Conservation (phyloP, 64 coral and sea anemone species). For the Platygyra sinensis region DNA sequence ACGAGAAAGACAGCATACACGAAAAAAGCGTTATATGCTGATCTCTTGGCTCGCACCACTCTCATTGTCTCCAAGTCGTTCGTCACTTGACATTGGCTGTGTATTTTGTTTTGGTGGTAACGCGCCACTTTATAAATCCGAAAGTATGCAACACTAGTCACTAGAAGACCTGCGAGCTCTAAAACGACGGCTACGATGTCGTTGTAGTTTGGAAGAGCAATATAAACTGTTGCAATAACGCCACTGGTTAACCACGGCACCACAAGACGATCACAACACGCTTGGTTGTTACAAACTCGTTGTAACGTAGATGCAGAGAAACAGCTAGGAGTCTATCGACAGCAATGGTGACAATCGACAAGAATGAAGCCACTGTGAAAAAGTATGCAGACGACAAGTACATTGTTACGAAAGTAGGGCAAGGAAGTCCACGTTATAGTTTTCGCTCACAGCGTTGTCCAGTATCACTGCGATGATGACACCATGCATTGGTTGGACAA, state of each 20-base stretch:
- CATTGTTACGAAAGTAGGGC: background rate
- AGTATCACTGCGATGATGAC: background rate
- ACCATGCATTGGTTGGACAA: slow-evolving; percentile 8
- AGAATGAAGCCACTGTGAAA: slow-evolving; percentile 29
- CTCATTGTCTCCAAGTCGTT: background rate
- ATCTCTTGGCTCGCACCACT: background rate
- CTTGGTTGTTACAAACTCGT: slow-evolving; percentile 37
- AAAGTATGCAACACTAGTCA: slow-evolving; percentile 13
- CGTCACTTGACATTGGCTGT: background rate
- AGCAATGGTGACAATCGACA: slow-evolving; percentile 28
- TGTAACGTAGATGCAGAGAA: slow-evolving; percentile 43
- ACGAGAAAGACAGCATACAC: background rate
- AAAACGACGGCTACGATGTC: background rate
- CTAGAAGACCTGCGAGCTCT: background rate
- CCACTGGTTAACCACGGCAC: slow-evolving; percentile 9
- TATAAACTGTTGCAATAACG: background rate
- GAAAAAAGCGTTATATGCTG: background rate
- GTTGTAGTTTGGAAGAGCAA: background rate
- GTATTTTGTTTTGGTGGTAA: slow-evolving; percentile 25
- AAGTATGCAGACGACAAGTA: background rate
- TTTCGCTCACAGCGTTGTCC: background rate
- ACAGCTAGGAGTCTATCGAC: slow-evolving; percentile 42
- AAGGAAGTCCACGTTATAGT: background rate
- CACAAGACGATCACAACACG: background rate
- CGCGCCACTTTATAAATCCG: slow-evolving; percentile 20